Evolutionary conservation across 2,888 invertebrate genomes (phyloP).

Genomic region (Bombylius discolor): DNA sequence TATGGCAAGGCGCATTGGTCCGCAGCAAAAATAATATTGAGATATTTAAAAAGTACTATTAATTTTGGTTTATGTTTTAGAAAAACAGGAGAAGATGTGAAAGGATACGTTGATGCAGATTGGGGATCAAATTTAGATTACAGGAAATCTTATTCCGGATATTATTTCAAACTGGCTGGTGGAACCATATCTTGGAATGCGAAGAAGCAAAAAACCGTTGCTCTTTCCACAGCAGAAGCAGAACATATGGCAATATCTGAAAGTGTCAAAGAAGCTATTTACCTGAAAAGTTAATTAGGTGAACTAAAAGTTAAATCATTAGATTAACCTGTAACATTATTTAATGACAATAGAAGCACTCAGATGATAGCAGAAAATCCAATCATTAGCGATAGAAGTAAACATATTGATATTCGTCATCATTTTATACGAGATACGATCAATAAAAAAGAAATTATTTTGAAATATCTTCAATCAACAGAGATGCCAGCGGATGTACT

Average conservation of each 20-base stretch:
- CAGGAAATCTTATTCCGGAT: conserved; percentile 14
- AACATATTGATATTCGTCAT: too few relatives aligned
- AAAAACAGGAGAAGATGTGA: conserved; percentile 1
- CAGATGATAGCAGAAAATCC: too few relatives aligned
- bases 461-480: conserved; percentile 12
- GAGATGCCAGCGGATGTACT: conserved; percentile 14
- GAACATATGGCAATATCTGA: too few relatives aligned
- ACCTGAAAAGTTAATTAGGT: too few relatives aligned
- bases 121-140: conserved; percentile 14
- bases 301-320: too few relatives aligned
- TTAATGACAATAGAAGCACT: too few relatives aligned
- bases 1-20: conserved; percentile 14
- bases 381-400: too few relatives aligned
- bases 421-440: too few relatives aligned
- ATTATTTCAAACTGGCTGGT: conserved; percentile 12
- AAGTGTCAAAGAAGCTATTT: too few relatives aligned
- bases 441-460: too few relatives aligned
- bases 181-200: conserved; percentile 10
- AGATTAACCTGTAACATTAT: too few relatives aligned
- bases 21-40: conserved; percentile 12
- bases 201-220: conserved; percentile 11
- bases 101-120: conserved; percentile 14
- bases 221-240: too few relatives aligned
- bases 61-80: conserved; percentile 8
- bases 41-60: conserved; percentile 12